Conservation (phyloP, 2,797 vertebrate species). For the Anguilla pacifica region DNA sequence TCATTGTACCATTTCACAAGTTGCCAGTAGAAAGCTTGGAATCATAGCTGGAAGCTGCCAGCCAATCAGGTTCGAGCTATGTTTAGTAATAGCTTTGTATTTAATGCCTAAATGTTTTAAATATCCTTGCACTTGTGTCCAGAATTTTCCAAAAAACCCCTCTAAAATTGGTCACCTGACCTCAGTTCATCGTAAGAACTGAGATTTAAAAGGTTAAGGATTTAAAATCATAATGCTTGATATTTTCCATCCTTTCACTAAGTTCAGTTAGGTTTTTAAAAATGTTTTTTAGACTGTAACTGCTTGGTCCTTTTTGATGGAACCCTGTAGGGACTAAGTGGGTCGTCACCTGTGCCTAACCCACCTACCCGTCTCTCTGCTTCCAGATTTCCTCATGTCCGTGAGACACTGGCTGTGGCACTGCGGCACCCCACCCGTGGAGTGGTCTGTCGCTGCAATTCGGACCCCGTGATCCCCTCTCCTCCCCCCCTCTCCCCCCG, state of each 20-base stretch:
- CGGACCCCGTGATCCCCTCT: slow-evolving; percentile 88
- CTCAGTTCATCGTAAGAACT: neutral
- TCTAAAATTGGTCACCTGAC: neutral
- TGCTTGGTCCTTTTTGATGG: neutral
- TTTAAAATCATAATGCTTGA: too few relatives aligned
- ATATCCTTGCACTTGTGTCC: neutral
- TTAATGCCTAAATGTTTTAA: neutral
- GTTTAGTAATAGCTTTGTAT: neutral
- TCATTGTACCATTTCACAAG: neutral
- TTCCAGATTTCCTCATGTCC: slow-evolving; percentile 89
- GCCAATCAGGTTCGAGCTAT: neutral
- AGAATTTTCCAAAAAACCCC: neutral
- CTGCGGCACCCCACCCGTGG: slow-evolving; percentile 87
- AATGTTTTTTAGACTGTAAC: neutral
- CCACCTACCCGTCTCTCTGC: slow-evolving; percentile 18
- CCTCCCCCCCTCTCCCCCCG: slow-evolving; percentile 75
- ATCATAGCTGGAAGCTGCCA: neutral
- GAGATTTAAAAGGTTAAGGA: neutral
- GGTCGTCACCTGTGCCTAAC: neutral
- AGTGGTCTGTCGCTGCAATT: slow-evolving; percentile 87
- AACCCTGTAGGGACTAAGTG: neutral
- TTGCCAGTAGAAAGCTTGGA: neutral
- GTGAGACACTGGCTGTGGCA: slow-evolving; percentile 90
- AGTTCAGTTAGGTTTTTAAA: neutral
- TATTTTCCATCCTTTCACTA: neutral